Evolutionary conservation across 2,888 invertebrate species (phyloP).

Genomic region (Rutpela maculata): DNA sequence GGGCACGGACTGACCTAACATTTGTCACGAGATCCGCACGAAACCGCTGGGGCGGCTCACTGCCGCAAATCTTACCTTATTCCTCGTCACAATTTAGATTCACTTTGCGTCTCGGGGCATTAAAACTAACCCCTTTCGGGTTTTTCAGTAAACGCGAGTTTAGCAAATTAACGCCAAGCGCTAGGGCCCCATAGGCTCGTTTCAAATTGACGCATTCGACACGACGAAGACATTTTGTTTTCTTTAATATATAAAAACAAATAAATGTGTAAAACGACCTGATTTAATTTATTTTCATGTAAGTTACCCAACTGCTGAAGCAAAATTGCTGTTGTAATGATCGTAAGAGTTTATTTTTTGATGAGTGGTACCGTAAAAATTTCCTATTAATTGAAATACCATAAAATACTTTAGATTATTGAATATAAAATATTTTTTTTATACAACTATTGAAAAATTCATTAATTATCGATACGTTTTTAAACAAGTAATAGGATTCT

Average conservation of each 20-base stretch:
- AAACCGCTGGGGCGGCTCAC: constrained; percentile 51
- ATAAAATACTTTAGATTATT: too few species aligned
- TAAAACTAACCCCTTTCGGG: constrained; percentile 23
- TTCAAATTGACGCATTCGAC: background rate
- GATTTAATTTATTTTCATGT: too few species aligned
- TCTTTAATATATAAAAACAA: background rate
- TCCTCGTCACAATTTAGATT: constrained; percentile 51
- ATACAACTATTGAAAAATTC: too few species aligned
- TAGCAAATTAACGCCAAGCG: constrained; percentile 13
- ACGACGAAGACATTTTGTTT: background rate
- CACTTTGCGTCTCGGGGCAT: constrained; percentile 45
- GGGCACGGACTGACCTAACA: constrained; percentile 68
- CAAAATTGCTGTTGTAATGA: too few species aligned
- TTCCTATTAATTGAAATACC: too few species aligned
- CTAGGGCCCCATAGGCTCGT: background rate
- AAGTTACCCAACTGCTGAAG: too few species aligned
- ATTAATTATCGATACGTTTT: too few species aligned
- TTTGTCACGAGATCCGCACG: constrained; percentile 64
- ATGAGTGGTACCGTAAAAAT: too few species aligned
- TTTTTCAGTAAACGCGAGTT: constrained; percentile 18
- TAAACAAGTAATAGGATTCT: too few species aligned
- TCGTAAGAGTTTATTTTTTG: too few species aligned
- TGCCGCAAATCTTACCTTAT: constrained; percentile 54
- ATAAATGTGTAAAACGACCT: too few species aligned
- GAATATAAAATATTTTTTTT: too few species aligned